These are phyloP conservation scores for Sula dactylatra DNA, from an alignment of 2,113 vertebrate genomes.

Conservation along the genomic window DNA sequence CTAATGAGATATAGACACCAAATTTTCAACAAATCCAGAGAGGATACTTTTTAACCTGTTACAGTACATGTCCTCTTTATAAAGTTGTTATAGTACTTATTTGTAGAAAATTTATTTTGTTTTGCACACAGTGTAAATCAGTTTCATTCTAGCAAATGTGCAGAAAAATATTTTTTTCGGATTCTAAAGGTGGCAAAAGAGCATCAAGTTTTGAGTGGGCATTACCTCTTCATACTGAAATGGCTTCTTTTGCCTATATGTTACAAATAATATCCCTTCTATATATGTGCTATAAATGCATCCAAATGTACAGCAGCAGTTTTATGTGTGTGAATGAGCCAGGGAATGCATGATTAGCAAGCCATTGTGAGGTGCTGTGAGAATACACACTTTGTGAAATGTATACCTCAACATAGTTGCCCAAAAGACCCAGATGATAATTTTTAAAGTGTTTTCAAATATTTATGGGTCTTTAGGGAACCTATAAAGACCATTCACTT, in stretches of 20 bases:
- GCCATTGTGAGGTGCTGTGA: neutral
- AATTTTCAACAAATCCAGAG: neutral
- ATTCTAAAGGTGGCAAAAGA: neutral
- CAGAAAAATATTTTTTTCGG: neutral
- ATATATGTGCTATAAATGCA: neutral
- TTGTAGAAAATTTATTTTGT: neutral
- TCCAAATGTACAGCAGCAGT: neutral
- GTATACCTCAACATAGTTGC: neutral
- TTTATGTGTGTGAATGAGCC: constrained; percentile 1
- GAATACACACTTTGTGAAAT: constrained; percentile 22
- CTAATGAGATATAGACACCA: neutral
- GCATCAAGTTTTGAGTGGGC: neutral
- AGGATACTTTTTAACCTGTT: neutral
- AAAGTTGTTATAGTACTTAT: neutral
- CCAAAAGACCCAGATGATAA: constrained; percentile 26
- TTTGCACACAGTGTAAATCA: neutral
- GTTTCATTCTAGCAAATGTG: neutral
- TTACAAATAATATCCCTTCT: neutral
- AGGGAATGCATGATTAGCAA: neutral
- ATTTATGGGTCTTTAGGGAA: constrained; percentile 23
- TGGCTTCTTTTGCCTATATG: neutral
- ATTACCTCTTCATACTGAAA: neutral
- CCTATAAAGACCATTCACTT: constrained; percentile 1
- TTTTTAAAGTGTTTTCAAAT: constrained; percentile 43
- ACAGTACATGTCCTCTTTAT: neutral